Evolutionary conservation across 2,113 vertebrate species (phyloP), one percentile per base, ranked within the genome.

Genomic region (Perca flavescens): DNA sequence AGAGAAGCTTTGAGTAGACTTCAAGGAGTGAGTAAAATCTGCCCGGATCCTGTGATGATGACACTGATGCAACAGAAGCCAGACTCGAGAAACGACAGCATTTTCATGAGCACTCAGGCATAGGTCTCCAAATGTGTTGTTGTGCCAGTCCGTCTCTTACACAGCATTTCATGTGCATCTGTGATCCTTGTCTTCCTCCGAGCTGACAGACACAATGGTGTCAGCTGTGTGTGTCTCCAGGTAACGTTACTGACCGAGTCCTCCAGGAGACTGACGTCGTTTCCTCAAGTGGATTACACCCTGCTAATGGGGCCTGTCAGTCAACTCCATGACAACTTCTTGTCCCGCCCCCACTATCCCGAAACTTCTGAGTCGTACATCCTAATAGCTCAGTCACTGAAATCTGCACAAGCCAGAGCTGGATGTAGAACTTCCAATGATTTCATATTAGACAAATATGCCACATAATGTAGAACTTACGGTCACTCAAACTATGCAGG

Each of bases 251-350:
- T 70, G 62, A 74, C 69, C 15, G 2, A 71, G 82, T 77, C 83
- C 83, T 83, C 68, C 21, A 77, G 57, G 36, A 91, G 81, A 80
- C 87, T 89, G 93, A 91, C 92, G 92, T 94, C 8, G 22, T 84
- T 92, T 89, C 70, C 69, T 62, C 88, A 92, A 92, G 83, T 88
- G 89, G 93, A 94, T 94, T 92, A 94, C 67, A 73, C 54, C 19
- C 4, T 64, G 50, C 72, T 86, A 86, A 90, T 77, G 77, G 63
- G 53, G 43, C 28, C 74, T 36, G 88, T 90, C 86, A 87, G 56
- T 90, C 83, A 89, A 68, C 22, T 68, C 52, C n/a, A 46, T 63
- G 54, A 79, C 72, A 85, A 86, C 75, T 64, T 82, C 61, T 65
- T 68, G 67, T 86, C 77, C 87, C 64, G n/a, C 78, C 77, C 47